Conservation (phyloP, 1,140 invertebrate species). For the Lucilia cuprina region DNA sequence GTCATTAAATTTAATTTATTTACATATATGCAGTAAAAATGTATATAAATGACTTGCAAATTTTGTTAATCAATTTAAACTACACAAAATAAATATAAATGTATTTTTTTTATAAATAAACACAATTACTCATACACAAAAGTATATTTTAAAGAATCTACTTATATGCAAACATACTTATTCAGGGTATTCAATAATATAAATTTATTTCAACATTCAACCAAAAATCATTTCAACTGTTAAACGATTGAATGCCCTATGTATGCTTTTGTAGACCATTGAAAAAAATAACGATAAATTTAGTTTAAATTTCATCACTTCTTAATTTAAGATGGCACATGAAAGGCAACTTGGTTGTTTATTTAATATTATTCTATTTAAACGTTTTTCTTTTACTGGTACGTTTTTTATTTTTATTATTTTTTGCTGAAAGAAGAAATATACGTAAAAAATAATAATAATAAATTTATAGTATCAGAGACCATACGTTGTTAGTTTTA, state of each 20-base stretch:
- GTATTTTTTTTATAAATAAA: background rate
- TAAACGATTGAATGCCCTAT: too few species aligned
- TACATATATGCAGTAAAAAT: background rate
- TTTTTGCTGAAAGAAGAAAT: background rate
- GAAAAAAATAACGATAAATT: conserved; percentile 9
- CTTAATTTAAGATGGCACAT: conserved; percentile 2
- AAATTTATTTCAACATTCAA: too few species aligned
- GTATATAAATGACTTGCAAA: background rate
- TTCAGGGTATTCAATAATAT: too few species aligned
- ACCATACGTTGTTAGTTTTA: conserved; percentile 28
- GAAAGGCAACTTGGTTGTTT: background rate
- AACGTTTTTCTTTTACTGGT: background rate
- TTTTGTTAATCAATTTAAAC: conserved; percentile 14
- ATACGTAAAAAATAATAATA: background rate
- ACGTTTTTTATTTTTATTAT: background rate
- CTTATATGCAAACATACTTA: too few species aligned
- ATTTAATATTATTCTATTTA: background rate
- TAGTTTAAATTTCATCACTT: conserved; percentile 18
- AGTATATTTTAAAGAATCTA: too few species aligned
- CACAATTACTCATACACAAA: background rate
- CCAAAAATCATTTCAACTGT: too few species aligned
- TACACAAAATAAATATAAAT: too few species aligned
- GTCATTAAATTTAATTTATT: background rate
- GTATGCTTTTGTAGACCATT: background rate
- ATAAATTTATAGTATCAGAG: conserved; percentile 16